A percentile compares a stretch with the other conserved stretches of the same genome.
Evolutionary conservation across 1,140 invertebrate genomes (phyloP).

Genomic region (Monomorium pharaonis): DNA sequence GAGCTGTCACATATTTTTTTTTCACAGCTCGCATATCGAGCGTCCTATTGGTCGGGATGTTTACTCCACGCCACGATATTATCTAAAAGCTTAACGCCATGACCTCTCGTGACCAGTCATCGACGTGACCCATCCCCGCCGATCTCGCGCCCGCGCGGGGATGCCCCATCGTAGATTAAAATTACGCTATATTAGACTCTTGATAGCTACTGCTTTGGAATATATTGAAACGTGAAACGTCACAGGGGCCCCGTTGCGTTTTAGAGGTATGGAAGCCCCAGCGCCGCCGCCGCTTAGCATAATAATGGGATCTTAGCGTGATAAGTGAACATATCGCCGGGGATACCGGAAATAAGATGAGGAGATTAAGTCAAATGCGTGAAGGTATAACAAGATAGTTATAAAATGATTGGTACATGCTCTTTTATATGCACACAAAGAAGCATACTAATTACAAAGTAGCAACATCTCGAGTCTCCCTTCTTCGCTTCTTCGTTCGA

Average conservation of each 20-base stretch:
- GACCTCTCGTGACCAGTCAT: slow-evolving; percentile 14
- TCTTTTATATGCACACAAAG: not conserved
- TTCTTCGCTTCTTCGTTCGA: not conserved
- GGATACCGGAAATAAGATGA: slow-evolving; percentile 26
- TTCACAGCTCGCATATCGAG: not conserved
- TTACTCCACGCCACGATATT: slow-evolving; percentile 33
- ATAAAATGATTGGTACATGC: not conserved
- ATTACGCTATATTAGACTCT: not conserved
- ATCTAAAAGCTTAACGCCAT: slow-evolving; percentile 22
- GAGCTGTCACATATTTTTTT: slow-evolving; percentile 10
- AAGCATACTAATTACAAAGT: not conserved
- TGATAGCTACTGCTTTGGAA: not conserved
- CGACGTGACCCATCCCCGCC: slow-evolving; percentile 23
- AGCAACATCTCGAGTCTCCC: not conserved
- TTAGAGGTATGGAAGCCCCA: not conserved
- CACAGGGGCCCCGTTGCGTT: not conserved
- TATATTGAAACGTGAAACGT: not conserved
- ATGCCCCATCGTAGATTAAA: slow-evolving; percentile 21
- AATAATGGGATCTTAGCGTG: slow-evolving; percentile 11
- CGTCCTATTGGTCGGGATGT: slow-evolving; percentile 19
- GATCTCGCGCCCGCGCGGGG: slow-evolving; percentile 12
- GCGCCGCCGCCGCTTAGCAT: slow-evolving; percentile 26
- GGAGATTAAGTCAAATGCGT: slow-evolving; percentile 9
- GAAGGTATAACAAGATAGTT: slow-evolving; percentile 30
- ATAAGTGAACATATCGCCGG: not conserved